Percentiles rank a stretch among this genome's conserved stretches.
These are phyloP conservation scores for Aythya baeri DNA, from an alignment of 2,113 vertebrate species.

Conservation along the genomic window DNA sequence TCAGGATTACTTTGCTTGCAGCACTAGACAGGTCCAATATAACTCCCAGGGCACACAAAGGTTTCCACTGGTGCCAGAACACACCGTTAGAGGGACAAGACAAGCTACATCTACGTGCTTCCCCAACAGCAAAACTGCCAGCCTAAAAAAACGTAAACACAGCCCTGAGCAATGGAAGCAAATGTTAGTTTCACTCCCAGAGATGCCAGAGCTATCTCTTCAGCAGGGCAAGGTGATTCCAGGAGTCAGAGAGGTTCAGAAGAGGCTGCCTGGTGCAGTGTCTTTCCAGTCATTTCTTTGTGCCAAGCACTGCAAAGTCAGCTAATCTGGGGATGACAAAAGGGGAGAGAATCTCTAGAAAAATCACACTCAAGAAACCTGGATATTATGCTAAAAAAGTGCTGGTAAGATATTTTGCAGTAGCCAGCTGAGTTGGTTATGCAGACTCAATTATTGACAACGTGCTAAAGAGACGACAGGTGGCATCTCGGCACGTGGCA, in stretches of 20 bases:
- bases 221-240: not conserved
- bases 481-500: not conserved
- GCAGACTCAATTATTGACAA: not conserved
- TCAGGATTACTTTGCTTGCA: not conserved
- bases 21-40: fast-evolving
- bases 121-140: not conserved
- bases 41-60: not conserved
- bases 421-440: not conserved
- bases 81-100: not conserved
- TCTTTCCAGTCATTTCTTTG: not conserved
- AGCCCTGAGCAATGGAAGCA: not conserved
- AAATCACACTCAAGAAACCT: not conserved
- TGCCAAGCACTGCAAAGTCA: not conserved
- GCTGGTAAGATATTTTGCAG: not conserved
- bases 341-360: not conserved
- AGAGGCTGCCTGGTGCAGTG: not conserved
- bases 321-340: not conserved
- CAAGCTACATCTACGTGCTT: not conserved
- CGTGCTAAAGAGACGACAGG: not conserved
- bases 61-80: not conserved
- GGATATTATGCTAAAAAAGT: not conserved
- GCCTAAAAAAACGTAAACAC: not conserved
- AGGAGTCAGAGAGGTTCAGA: not conserved
- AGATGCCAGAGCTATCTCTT: not conserved
- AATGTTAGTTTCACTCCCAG: fast-evolving